Base-by-base conservation (phyloP, 2,797 vertebrate genomes). In the Scomberomorus guttatus region DNA sequence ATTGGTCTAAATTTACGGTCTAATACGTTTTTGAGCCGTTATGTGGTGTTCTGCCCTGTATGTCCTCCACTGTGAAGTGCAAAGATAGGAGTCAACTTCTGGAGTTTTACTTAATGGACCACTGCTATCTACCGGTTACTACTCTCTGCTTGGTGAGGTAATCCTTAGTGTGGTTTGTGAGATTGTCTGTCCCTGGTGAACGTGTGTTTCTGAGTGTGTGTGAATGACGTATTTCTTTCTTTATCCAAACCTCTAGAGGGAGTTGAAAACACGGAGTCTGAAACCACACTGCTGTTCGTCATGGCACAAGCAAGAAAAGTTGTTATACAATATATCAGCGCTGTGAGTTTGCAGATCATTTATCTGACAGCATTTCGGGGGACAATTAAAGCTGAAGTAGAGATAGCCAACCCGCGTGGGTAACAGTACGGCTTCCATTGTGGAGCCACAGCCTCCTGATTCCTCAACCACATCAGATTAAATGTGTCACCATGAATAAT, bases 401-500 rank as follows among this genome's bases (percentile, higher is more conserved):
- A 65, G 60, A 54, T 57, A 66, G 37, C 25, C 60, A 14, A 37
- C 27, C 29, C 1, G 15, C 67, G 42, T 27, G 55, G 27, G 51
- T 76, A 66, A 77, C 64, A 39, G 62, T 42, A 18, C 2, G 76
- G 72, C 61, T 25, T 72, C 57, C 12, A 12, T 14, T 2, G 63
- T 50, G 70, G 32, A 80, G 64, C 54, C 64, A 2, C 71, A 70
- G 57, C 42, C 57, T 76, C 84, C 74, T 2, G 68, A 52, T 84
- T 83, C 80, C 70, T 82, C 75, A 55, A 48, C 81, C 79, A 37
- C 87, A 83, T 87, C 87, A 72, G 80, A 87, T 90, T 87, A 84
- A 90, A 85, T 66, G 56, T 89, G 87, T 91, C 77, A 76, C 77
- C 70, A 74, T 92, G 72, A 89, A 90, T 92, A 89, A 87, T 91